Percentiles rank a stretch among this genome's conserved stretches.
Evolutionary conservation across 2,888 invertebrate species (phyloP).

Genomic region (Busseola fusca): DNA sequence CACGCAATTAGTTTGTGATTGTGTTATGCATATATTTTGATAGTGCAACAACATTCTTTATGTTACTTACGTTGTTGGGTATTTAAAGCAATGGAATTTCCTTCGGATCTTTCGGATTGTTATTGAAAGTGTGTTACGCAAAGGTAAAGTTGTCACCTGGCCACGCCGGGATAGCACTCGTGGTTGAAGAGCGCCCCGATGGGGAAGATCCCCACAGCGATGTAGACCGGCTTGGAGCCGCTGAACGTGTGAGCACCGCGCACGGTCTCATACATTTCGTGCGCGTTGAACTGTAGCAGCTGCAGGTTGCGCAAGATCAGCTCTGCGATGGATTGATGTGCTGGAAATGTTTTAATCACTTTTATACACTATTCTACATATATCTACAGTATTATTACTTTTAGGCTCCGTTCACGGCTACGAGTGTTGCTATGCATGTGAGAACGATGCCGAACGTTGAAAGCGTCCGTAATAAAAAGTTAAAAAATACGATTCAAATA

Average conservation of each 20-base stretch:
- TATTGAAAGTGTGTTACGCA: background rate
- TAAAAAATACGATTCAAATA: too few species aligned
- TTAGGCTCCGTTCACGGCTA: background rate
- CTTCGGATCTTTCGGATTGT: background rate
- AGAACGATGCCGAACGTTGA: too few species aligned
- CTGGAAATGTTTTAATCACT: slow-evolving; percentile 63
- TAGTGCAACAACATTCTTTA: background rate
- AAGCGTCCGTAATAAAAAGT: too few species aligned
- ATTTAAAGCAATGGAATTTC: background rate
- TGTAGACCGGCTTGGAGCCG: slow-evolving; percentile 88
- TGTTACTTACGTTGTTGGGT: background rate
- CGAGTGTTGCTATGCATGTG: background rate
- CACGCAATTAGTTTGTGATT: too few species aligned
- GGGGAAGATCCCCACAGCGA: slow-evolving; percentile 93
- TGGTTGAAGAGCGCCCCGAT: slow-evolving; percentile 95
- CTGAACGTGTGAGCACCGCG: slow-evolving; percentile 86
- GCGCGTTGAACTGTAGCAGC: slow-evolving; percentile 95
- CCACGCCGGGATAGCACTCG: slow-evolving; percentile 94
- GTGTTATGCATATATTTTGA: background rate
- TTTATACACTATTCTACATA: background rate
- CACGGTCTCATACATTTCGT: slow-evolving; percentile 93
- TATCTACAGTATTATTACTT: background rate
- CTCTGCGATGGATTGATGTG: slow-evolving; percentile 86
- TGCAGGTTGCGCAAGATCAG: slow-evolving; percentile 92
- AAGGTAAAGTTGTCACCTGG: slow-evolving; percentile 87